These are phyloP conservation scores for Desmodus rotundus DNA, from an alignment of 2,113 vertebrate species.

Conservation along the genomic window DNA sequence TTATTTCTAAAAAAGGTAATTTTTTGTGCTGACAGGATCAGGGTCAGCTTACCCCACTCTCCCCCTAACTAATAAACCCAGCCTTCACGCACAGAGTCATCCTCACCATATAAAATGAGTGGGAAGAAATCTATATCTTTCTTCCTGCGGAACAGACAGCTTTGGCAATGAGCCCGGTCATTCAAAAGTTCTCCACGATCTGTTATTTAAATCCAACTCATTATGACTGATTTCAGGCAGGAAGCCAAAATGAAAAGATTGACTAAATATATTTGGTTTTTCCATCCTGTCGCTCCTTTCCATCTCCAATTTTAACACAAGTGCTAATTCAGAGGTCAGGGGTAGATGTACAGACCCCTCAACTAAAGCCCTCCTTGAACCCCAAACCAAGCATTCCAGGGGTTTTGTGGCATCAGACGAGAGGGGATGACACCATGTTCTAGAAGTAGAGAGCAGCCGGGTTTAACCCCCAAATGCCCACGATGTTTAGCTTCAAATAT, in stretches of 20 bases:
- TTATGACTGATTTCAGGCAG: conserved; percentile 60
- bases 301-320: conserved; percentile 43
- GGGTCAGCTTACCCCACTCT: conserved; percentile 35
- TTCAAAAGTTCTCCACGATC: conserved; percentile 60
- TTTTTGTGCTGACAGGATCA: conserved; percentile 2
- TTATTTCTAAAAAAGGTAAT: conserved; percentile 46
- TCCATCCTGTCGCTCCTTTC: conserved; percentile 52
- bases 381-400: not conserved
- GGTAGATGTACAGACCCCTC: conserved; percentile 3
- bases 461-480: not conserved
- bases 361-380: not conserved
- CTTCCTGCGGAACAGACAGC: conserved; percentile 62
- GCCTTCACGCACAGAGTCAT: conserved; percentile 18
- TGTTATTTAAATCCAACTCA: conserved; percentile 69
- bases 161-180: conserved; percentile 64
- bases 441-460: not conserved
- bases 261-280: conserved; percentile 54
- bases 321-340: conserved; percentile 28
- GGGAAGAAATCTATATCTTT: conserved; percentile 65
- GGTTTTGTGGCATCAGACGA: not conserved
- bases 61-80: conserved; percentile 49
- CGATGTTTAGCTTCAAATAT: not conserved
- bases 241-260: conserved; percentile 49
- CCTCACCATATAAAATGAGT: conserved; percentile 41
- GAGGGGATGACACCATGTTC: not conserved